Evolutionary conservation across 1,140 invertebrate genomes (phyloP), one percentile per base, ranked within the genome.

Genomic region (Helicoverpa zea): DNA sequence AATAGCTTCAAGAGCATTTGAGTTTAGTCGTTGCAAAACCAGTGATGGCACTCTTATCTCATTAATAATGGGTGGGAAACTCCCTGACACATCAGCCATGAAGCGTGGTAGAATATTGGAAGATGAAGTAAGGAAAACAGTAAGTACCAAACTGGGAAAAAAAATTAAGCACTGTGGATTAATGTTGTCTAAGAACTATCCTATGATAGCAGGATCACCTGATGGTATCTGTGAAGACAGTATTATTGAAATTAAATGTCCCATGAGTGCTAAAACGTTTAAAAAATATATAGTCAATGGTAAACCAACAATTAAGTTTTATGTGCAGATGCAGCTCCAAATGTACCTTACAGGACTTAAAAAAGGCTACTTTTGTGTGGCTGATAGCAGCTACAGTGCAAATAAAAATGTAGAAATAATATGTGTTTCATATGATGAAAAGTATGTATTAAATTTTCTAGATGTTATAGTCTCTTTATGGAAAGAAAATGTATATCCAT

Each of bases 21-120:
- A 90, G 80, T 59, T 83, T 16, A 81, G 56, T 78, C 14, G 73
- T 3, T 90, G 88, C 63, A 70, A 88, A 68, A 86, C 78, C 29
- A 64, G 4, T 61, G 80, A 88, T 82, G 86, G 86, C 2, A 70
- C 80, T 11, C 70, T 90, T 12, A 54, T 90, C 85, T 14, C 61
- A 4, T 4, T 35, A 2, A 47, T 64, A 4, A 3, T 64, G 29
- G 35, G 61, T 18, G 66, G 43, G 2, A 52, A 4, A 13, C 10
- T 23, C 11, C 47, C 66, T 18, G 43, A 51, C 0, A 70, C 66
- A 18, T 2, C n/a, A 70, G 66, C 66, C 2, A 51, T 70, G 13
- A 70, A 51, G 10, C 43, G 49, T 16, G 66, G 66, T 7, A 51
- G 43, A 30, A 35, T 68, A 47, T 14, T 12, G n/a, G 43, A 51